Conservation (phyloP, 2,797 vertebrate genomes). For the Danio aesculapii region DNA sequence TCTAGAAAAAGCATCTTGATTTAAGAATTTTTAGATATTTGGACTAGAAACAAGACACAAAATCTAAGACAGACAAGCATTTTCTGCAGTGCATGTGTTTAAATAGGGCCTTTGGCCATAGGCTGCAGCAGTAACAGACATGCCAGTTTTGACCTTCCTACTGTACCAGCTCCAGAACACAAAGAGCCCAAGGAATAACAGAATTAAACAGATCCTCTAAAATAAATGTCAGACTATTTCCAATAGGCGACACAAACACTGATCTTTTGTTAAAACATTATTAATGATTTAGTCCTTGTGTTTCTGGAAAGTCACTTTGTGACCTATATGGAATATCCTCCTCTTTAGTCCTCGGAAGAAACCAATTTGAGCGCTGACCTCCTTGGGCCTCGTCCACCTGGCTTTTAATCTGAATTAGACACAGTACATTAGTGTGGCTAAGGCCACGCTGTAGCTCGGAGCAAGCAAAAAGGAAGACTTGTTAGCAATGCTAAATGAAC, state of each 20-base stretch:
- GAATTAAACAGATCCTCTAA: constrained; percentile 1
- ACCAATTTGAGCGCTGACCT: constrained; percentile 43
- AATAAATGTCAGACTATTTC: constrained; percentile 9
- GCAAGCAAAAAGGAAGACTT: constrained; percentile 38
- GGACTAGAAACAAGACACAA: too few species aligned
- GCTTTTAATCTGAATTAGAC: constrained; percentile 61
- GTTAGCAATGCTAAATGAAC: constrained; percentile 58
- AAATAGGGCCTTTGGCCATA: constrained; percentile 24
- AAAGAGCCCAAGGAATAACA: background rate
- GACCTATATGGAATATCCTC: constrained; percentile 59
- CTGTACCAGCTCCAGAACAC: constrained; percentile 25
- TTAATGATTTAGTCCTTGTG: constrained; percentile 35
- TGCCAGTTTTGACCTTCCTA: constrained; percentile 36
- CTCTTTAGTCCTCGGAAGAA: constrained; percentile 44
- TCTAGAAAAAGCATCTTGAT: too few species aligned
- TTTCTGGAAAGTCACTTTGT: constrained; percentile 46
- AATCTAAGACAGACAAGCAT: too few species aligned
- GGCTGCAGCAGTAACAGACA: constrained; percentile 26
- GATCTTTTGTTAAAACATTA: constrained; percentile 35
- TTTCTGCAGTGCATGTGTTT: background rate
- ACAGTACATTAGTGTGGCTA: constrained; percentile 47
- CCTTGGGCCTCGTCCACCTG: constrained; percentile 41
- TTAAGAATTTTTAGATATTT: too few species aligned
- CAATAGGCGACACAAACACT: constrained; percentile 23
- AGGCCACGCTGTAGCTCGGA: constrained; percentile 42